Evolutionary conservation across 1,140 invertebrate genomes (phyloP).

Genomic region (Paramacrobiotus metropolitanus): DNA sequence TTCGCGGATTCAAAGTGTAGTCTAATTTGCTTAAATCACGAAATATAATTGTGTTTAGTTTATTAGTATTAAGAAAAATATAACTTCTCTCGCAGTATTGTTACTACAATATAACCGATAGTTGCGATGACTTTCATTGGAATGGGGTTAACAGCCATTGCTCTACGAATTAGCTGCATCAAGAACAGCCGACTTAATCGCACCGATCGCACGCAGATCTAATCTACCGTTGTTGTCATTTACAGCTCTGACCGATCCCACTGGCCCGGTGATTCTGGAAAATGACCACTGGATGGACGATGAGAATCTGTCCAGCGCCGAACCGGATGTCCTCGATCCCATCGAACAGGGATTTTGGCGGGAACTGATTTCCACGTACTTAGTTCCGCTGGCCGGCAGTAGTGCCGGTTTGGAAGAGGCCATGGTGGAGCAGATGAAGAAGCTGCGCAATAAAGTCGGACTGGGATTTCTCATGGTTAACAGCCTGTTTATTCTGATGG

Average conservation of each 20-base stretch:
- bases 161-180: no score
- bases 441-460: constrained; percentile 27
- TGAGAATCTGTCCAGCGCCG: not conserved
- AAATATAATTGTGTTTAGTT: no score
- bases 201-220: no score
- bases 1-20: no score
- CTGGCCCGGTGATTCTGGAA: not conserved
- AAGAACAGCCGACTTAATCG: no score
- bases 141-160: no score
- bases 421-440: constrained; percentile 21
- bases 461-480: constrained; percentile 30
- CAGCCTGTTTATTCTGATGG: constrained; percentile 26
- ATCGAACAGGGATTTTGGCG: constrained; percentile 16
- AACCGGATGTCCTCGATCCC: not conserved
- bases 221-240: not conserved
- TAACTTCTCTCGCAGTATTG: no score
- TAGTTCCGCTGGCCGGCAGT: constrained; percentile 19
- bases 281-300: constrained; percentile 5
- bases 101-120: no score
- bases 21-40: no score
- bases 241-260: not conserved
- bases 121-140: no score
- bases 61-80: no score
- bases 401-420: constrained; percentile 16
- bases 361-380: constrained; percentile 19